Percentiles rank a stretch among this genome's conserved stretches.
Evolutionary conservation across 1,140 invertebrate species (phyloP).

Genomic region (Drusus annulatus): DNA sequence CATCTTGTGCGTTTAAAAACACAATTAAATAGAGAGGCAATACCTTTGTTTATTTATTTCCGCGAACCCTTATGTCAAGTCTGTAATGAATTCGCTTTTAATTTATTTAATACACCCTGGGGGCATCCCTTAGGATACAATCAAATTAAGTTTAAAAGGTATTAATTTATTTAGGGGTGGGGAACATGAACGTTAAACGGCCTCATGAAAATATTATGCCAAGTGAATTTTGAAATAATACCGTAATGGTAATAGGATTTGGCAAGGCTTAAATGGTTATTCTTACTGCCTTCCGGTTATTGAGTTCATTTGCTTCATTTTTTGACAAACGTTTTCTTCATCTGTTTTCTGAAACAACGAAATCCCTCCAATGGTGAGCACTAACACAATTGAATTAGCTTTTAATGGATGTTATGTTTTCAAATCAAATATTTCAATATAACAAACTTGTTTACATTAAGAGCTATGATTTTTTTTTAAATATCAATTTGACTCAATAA

Average conservation of each 20-base stretch:
- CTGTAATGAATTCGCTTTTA: conserved; percentile 32
- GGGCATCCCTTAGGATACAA: conserved; percentile 18
- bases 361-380: too few relatives aligned
- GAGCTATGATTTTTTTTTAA: too few relatives aligned
- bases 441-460: too few relatives aligned
- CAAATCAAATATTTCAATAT: too few relatives aligned
- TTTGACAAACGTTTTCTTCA: too few relatives aligned
- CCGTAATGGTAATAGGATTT: background rate
- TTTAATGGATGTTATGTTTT: too few relatives aligned
- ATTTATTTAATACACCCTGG: conserved; percentile 24
- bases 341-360: too few relatives aligned
- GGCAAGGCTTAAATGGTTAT: background rate
- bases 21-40: conserved; percentile 7
- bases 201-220: background rate
- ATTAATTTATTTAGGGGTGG: conserved; percentile 5
- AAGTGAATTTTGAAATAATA: conserved; percentile 13
- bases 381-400: too few relatives aligned
- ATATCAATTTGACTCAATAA: too few relatives aligned
- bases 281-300: background rate
- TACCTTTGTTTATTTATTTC: conserved; percentile 28
- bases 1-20: conserved; percentile 10
- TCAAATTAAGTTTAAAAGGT: conserved; percentile 25
- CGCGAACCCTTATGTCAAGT: background rate
- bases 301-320: too few relatives aligned
- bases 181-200: background rate